A percentile compares a stretch with the other conserved stretches of the same genome.
phyloP scores from a whole-genome alignment of 2,888 invertebrate genomes.

The Diogma glabrata region DNA sequence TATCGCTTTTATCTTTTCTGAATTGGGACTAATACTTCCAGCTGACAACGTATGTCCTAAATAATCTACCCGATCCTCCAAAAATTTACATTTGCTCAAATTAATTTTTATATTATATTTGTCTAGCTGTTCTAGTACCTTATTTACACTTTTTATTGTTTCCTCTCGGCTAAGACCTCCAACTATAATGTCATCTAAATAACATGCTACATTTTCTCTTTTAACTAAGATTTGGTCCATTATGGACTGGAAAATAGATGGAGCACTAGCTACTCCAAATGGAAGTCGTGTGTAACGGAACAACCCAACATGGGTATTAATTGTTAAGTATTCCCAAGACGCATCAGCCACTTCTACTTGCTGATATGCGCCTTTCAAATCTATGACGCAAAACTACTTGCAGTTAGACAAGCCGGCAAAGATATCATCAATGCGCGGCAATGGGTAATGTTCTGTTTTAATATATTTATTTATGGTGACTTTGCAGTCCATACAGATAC shows the following conservation, averaged over 20 bases:
- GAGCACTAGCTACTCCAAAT: neutral
- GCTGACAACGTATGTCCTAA: too few species aligned
- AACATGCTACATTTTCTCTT: too few species aligned
- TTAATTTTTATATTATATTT: neutral
- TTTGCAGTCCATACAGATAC: constrained; percentile 26
- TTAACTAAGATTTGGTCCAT: too few species aligned
- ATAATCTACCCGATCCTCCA: neutral
- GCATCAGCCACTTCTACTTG: constrained; percentile 22
- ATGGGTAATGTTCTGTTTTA: constrained; percentile 21
- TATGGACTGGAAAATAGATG: neutral
- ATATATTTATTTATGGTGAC: constrained; percentile 15
- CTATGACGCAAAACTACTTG: constrained; percentile 21
- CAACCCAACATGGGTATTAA: too few species aligned
- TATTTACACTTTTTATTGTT: too few species aligned
- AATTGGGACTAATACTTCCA: neutral
- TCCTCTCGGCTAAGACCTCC: too few species aligned
- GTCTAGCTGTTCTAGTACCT: too few species aligned
- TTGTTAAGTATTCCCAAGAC: constrained; percentile 21
- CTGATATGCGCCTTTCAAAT: constrained; percentile 24
- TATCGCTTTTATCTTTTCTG: too few species aligned
- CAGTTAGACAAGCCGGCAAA: too few species aligned
- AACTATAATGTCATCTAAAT: neutral
- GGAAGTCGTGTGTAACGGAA: constrained; percentile 12
- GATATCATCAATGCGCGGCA: constrained; percentile 24
- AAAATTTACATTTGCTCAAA: neutral